Base-by-base conservation (phyloP, 2,888 invertebrate species). In the Bellardia pandia region DNA sequence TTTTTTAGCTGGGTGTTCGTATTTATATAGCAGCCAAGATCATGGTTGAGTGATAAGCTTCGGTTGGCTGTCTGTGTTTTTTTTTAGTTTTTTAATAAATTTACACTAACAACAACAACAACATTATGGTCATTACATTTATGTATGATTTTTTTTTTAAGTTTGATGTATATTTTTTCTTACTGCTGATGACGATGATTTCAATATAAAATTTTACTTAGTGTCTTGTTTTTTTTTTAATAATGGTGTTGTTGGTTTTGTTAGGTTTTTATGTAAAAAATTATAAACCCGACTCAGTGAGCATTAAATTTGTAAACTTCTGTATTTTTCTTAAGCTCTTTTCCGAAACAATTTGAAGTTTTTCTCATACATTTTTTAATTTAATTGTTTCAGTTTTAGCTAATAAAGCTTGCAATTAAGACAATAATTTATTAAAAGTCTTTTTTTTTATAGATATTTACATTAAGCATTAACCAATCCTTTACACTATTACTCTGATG, bases 41-140 rank as follows among this genome's bases (percentile, higher is more conserved):
- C 71, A 66, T 77, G 68, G 80, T 68, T 62, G 62, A 51, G 68
- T 40, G 84, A 85, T 83, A 81, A 81, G 85, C 79, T 58, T 58
- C 58, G 72, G 53, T 64, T 86, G 53, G 14, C 62, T 74, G 62
- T 68, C 9, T 40, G 16, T 13, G 9, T 58, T 33, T 45, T 68
- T n/a, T 42, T 56, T 66, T 16, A 23, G 23, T 23, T 51, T 60
- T 53, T 53, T 53, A 66, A 66, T 66, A 77, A 37, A 14, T 66
- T 60, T 79, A 7, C 6, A 77, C 16, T 16, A 68, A n/a, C 30
- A 60, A 48, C 51, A 71, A 45, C 33, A 74, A 48, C 51, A 62
- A 45, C 33, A 74, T 4, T 53, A n/a, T 40, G 62, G 8, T 64
- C 62, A 64, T 64, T 40, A 40, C 37, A 14, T 40, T 33, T 30